These are phyloP conservation scores for Peromyscus melanophrys DNA, from an alignment of 2,797 vertebrate species.

Conservation along the genomic window DNA sequence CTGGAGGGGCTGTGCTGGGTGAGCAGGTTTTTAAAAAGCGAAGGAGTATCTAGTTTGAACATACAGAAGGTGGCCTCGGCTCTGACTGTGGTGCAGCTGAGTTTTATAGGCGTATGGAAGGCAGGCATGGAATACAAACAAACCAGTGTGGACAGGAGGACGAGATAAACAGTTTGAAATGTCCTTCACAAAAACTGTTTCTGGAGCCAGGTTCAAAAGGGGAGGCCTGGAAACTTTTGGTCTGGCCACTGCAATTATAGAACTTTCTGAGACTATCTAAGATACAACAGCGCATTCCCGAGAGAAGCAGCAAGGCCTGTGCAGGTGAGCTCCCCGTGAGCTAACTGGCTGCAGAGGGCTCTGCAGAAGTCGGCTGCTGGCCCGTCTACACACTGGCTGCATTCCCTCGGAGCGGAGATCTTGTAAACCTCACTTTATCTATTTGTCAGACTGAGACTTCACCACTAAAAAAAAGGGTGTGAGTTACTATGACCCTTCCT, in stretches of 20 bases:
- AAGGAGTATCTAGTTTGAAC: conserved; percentile 61
- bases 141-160: conserved; percentile 83
- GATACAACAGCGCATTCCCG: conserved; percentile 66
- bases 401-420: conserved; percentile 77
- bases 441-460: conserved; percentile 73
- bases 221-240: conserved; percentile 82
- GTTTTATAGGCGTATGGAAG: conserved; percentile 86
- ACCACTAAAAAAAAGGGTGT: conserved; percentile 74
- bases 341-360: conserved; percentile 76
- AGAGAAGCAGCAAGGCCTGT: conserved; percentile 39
- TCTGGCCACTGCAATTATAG: conserved; percentile 81
- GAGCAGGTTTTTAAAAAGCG: conserved; percentile 61
- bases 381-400: conserved; percentile 74
- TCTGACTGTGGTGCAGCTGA: conserved; percentile 70
- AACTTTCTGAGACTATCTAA: conserved; percentile 79
- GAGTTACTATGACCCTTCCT: conserved; percentile 64
- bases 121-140: conserved; percentile 86
- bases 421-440: conserved; percentile 80
- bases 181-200: conserved; percentile 79
- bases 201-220: conserved; percentile 83
- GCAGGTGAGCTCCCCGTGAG: conserved; percentile 78
- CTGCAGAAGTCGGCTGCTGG: conserved; percentile 78
- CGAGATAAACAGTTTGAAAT: conserved; percentile 88
- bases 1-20: background rate
- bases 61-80: conserved; percentile 66